Evolutionary conservation across 2,797 vertebrate species (phyloP).

Genomic region (Amphiprion clarkii): DNA sequence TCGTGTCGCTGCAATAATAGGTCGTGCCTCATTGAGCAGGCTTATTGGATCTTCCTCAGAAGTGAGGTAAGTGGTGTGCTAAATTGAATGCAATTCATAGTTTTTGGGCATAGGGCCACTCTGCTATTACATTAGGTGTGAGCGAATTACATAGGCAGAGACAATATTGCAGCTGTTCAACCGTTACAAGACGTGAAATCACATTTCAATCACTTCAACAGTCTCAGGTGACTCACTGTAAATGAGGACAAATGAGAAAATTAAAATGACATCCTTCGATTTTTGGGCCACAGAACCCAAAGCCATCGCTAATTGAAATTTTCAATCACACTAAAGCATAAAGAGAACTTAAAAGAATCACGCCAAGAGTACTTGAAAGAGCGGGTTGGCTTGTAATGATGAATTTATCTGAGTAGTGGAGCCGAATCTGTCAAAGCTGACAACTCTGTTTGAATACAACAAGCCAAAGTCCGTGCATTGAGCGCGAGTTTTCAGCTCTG

Average conservation of each 20-base stretch:
- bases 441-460: constrained; percentile 32
- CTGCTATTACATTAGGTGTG: constrained; percentile 71
- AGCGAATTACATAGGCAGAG: constrained; percentile 75
- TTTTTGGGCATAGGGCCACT: constrained; percentile 64
- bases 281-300: constrained; percentile 48
- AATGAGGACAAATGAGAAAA: constrained; percentile 77
- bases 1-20: constrained; percentile 77
- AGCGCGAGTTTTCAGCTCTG: constrained; percentile 21
- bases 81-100: constrained; percentile 80
- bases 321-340: constrained; percentile 59
- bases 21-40: constrained; percentile 81
- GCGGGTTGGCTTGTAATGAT: constrained; percentile 21
- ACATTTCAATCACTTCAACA: constrained; percentile 71
- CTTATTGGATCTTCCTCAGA: constrained; percentile 84
- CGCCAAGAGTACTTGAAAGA: not conserved
- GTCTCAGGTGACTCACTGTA: constrained; percentile 69
- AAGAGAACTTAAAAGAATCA: constrained; percentile 8
- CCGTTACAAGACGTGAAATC: constrained; percentile 60
- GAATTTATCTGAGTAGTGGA: constrained; percentile 40
- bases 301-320: constrained; percentile 68
- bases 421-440: constrained; percentile 51
- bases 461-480: not conserved
- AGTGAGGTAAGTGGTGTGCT: constrained; percentile 81
- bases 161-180: constrained; percentile 72
- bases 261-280: constrained; percentile 68